Evolutionary conservation across 2,113 vertebrate genomes (phyloP).

Genomic region (Ptilorrhoa leucosticta): DNA sequence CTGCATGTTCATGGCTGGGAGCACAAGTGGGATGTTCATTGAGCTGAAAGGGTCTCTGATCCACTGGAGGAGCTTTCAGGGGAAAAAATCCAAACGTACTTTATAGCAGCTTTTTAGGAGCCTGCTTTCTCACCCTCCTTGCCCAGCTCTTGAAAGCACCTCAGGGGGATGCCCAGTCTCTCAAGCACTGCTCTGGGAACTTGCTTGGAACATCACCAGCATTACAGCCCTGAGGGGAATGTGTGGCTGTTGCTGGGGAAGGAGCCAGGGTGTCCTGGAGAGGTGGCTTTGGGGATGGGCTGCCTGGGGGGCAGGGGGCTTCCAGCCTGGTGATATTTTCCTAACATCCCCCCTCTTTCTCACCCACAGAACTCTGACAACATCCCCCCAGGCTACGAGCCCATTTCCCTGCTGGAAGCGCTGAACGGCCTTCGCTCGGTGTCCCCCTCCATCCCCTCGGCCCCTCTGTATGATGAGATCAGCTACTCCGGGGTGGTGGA

Average conservation of each 20-base stretch:
- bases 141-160: neutral
- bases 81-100: fast-evolving
- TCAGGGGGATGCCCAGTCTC: neutral
- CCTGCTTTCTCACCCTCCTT: neutral
- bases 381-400: slow-evolving; percentile 92
- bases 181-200: neutral
- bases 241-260: neutral
- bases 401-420: slow-evolving; percentile 93
- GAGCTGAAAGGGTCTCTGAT: neutral
- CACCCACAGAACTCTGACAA: slow-evolving; percentile 84
- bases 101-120: neutral
- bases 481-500: slow-evolving; percentile 85
- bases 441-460: slow-evolving; percentile 85
- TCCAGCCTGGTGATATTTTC: neutral
- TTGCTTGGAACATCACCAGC: neutral
- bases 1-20: neutral
- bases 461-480: slow-evolving; percentile 93
- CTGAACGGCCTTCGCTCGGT: slow-evolving; percentile 88
- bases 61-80: neutral
- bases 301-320: neutral
- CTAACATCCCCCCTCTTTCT: neutral
- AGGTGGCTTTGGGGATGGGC: neutral
- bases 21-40: neutral
- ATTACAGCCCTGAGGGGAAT: fast-evolving
- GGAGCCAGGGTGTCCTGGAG: neutral